phyloP scores from a whole-genome alignment of 1,140 invertebrate species.

The Drosophila athabasca region DNA sequence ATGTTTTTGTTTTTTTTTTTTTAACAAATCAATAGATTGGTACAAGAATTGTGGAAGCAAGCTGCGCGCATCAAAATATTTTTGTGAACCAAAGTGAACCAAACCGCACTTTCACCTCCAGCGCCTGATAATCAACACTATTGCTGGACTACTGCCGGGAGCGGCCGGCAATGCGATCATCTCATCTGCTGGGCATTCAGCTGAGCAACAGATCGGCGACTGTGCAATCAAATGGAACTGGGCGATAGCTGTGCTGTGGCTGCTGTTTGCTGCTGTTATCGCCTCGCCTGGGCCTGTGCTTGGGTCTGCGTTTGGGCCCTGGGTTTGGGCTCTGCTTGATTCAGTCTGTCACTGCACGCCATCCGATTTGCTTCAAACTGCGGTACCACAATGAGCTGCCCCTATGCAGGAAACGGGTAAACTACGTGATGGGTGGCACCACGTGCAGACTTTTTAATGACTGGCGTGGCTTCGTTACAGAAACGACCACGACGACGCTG shows the following conservation, averaged over 20 bases:
- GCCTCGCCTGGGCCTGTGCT: slow-evolving; percentile 2
- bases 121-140: slow-evolving; percentile 13
- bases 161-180: neutral
- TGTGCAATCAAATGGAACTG: slow-evolving; percentile 36
- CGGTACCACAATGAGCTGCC: slow-evolving; percentile 67
- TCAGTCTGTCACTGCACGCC: slow-evolving; percentile 50
- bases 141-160: neutral
- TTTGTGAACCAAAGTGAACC: neutral
- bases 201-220: slow-evolving; percentile 15
- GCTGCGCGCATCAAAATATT: neutral
- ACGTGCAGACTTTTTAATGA: neutral
- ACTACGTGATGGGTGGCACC: neutral
- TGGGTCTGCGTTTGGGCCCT: slow-evolving; percentile 1
- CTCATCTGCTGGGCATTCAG: neutral
- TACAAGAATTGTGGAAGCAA: no score
- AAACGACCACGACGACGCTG: slow-evolving; percentile 71
- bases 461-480: slow-evolving; percentile 8
- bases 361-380: slow-evolving; percentile 39
- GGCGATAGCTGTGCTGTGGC: neutral
- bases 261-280: slow-evolving; percentile 18
- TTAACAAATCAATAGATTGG: no score
- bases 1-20: neutral
- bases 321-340: slow-evolving; percentile 1
- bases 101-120: slow-evolving; percentile 34
- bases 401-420: slow-evolving; percentile 71